Conservation (phyloP, 2,888 invertebrate genomes). For the Euplexia lucipara region DNA sequence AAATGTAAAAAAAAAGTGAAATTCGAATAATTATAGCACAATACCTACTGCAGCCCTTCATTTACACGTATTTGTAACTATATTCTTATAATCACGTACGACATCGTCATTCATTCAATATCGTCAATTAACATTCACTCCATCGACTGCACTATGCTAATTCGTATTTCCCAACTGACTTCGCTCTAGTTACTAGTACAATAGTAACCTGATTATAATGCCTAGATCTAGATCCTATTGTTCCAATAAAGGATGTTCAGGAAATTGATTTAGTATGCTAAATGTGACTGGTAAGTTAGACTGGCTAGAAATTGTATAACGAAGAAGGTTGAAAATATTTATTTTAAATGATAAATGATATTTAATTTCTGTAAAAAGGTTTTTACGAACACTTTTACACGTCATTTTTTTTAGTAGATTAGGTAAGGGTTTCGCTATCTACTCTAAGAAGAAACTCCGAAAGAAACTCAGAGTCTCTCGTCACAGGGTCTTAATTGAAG, state of each 20-base stretch:
- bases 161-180: constrained; percentile 67
- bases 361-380: too few species aligned
- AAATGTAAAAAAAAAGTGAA: too few species aligned
- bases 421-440: too few species aligned
- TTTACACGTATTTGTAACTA: too few species aligned
- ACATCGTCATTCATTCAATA: constrained; percentile 42
- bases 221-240: constrained; percentile 81
- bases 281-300: constrained; percentile 52
- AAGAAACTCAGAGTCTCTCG: too few species aligned
- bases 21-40: too few species aligned
- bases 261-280: constrained; percentile 78
- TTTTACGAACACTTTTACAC: too few species aligned
- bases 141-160: constrained; percentile 64
- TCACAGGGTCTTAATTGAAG: too few species aligned
- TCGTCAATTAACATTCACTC: constrained; percentile 65
- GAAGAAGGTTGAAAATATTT: background rate
- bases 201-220: constrained; percentile 83
- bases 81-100: background rate
- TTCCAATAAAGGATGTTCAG: constrained; percentile 78
- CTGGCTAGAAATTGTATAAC: constrained; percentile 48
- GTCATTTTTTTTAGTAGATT: too few species aligned
- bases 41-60: too few species aligned
- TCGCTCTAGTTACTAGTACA: constrained; percentile 72
- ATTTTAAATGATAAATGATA: background rate
- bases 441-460: too few species aligned